Evolutionary conservation across 2,888 invertebrate species (phyloP), one percentile per base, ranked within the genome.

Genomic region (Acleris literana): DNA sequence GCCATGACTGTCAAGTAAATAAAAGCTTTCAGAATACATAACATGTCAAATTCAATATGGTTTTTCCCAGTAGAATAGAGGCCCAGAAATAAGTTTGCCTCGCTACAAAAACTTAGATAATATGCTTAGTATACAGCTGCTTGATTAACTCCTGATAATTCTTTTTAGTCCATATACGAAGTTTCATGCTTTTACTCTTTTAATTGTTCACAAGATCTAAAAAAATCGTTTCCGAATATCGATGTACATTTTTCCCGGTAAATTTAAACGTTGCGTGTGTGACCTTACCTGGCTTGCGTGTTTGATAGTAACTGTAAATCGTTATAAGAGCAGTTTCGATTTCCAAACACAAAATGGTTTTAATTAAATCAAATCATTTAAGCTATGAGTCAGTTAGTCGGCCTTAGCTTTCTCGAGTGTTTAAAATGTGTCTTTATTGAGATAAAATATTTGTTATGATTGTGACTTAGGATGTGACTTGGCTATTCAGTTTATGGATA

Each of bases 381-480:
- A 63, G 60, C 7, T 18, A n/a, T 43, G 22, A 61, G 22, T 56
- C 33, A 57, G 46, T 48, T 52, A 57, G 46, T 18, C 29, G 39
- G 62, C 68, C 64, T 69, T 60, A 70, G 78, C 82, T 86, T 86
- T 87, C 86, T 80, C 82, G 77, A 71, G 46, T 63, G 56, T 51
- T 58, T n/a, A 67, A 66, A 71, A 70, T 51, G 70, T n/a, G 33
- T 48, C 59, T 62, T 25, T 46, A 64, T 65, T 44, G 48, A 52
- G 51, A 18, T 22, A 11, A 48, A 60, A 65, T 65, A 65, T 55
- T 20, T 55, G 44, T 60, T 57, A 5, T 20, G 48, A 33, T 51
- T 33, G 11, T 18, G 44, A 20, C 49, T 43, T 25, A 39, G 33
- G 22, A 56, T 44, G 56, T 22, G 2, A 25, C 25, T 25, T 25